Conservation (phyloP, 2,888 invertebrate genomes). For the Halictus ligatus region DNA sequence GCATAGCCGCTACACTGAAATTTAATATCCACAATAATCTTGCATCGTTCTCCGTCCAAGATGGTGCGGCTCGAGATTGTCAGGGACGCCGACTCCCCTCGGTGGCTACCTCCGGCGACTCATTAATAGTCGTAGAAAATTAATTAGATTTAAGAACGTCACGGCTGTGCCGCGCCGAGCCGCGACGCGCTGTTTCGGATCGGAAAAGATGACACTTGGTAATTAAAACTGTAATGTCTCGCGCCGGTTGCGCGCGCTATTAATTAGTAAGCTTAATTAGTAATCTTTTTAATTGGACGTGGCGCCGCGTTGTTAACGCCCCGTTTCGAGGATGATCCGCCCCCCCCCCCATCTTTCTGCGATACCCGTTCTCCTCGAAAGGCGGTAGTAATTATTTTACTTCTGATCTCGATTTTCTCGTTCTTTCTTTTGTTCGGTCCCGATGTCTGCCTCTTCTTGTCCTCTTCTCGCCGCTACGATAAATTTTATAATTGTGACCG, state of each 20-base stretch:
- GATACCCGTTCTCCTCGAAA: conserved; percentile 20
- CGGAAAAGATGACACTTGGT: conserved; percentile 51
- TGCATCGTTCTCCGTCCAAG: conserved; percentile 55
- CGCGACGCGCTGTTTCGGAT: conserved; percentile 26
- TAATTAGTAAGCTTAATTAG: conserved; percentile 64
- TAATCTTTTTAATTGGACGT: conserved; percentile 59
- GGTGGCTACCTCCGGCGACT: conserved; percentile 39
- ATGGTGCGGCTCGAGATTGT: conserved; percentile 47
- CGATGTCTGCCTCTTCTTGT: background rate
- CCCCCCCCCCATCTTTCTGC: conserved; percentile 23
- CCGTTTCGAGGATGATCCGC: conserved; percentile 37
- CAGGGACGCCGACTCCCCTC: conserved; percentile 52
- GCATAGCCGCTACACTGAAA: conserved; percentile 72
- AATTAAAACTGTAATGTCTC: conserved; percentile 56
- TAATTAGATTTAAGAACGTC: conserved; percentile 67
- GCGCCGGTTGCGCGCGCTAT: conserved; percentile 32
- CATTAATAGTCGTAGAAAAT: conserved; percentile 68
- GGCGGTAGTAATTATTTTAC: conserved; percentile 33
- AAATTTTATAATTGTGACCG: conserved; percentile 38
- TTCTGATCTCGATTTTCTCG: background rate
- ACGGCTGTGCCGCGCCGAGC: background rate
- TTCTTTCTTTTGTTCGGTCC: background rate
- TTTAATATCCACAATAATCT: conserved; percentile 78
- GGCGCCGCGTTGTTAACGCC: conserved; percentile 40
- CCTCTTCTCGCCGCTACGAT: background rate